Evolutionary conservation across 2,888 invertebrate genomes (phyloP).

Genomic region (Aleiodes leptofemur): DNA sequence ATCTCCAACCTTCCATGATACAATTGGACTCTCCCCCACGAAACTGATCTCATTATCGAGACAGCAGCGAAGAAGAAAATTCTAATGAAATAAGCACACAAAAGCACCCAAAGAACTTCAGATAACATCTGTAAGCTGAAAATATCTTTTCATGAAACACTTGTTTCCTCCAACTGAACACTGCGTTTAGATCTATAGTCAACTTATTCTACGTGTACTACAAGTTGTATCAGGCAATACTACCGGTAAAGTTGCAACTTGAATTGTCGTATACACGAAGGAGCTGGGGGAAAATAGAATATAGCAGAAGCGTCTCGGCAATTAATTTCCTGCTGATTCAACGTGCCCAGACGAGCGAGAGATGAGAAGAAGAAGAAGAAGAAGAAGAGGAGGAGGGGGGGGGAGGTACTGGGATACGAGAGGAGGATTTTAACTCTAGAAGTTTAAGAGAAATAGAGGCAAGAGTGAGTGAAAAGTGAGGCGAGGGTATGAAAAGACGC

Average conservation of each 20-base stretch:
- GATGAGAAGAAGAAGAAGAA: conserved; percentile 20
- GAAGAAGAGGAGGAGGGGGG: neutral
- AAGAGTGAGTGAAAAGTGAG: conserved; percentile 28
- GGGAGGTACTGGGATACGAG: conserved; percentile 34
- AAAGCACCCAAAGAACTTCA: too few species aligned
- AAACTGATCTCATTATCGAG: too few species aligned
- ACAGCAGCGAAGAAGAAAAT: too few species aligned
- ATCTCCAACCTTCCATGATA: too few species aligned
- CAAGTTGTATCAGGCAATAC: conserved; percentile 27
- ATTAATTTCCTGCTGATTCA: conserved; percentile 58
- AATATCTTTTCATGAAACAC: neutral
- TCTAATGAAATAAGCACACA: too few species aligned
- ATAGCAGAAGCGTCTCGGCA: conserved; percentile 50
- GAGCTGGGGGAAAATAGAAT: neutral
- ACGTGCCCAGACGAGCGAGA: conserved; percentile 44
- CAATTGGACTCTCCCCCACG: too few species aligned
- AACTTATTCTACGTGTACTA: neutral
- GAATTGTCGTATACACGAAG: conserved; percentile 49
- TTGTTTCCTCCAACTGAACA: neutral
- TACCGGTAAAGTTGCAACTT: conserved; percentile 35
- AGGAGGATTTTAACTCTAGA: conserved; percentile 23
- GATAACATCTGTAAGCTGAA: too few species aligned
- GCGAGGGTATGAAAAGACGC: conserved; percentile 28
- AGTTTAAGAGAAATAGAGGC: conserved; percentile 18
- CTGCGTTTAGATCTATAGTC: conserved; percentile 7